Evolutionary conservation across 2,797 vertebrate species (phyloP).

Genomic region (Macropus fuliginosus): DNA sequence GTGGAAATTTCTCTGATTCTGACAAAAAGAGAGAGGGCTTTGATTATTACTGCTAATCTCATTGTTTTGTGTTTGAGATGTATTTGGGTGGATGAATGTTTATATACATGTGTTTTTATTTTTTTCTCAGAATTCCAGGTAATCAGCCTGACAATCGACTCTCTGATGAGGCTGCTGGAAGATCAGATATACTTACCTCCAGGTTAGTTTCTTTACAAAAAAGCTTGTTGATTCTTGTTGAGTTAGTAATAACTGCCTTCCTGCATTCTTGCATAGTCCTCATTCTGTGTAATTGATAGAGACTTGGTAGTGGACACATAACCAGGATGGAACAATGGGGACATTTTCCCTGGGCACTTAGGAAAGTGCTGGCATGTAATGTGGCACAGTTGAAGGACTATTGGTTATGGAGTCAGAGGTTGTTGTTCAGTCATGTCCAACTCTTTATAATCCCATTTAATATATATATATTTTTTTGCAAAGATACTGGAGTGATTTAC

Average conservation of each 20-base stretch:
- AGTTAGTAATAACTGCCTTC: neutral
- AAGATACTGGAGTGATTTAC: neutral
- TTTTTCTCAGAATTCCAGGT: slow-evolving; percentile 41
- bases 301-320: neutral
- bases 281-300: neutral
- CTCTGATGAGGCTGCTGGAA: neutral
- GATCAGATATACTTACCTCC: neutral
- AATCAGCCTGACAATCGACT: slow-evolving; percentile 1
- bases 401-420: neutral
- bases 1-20: slow-evolving; percentile 66
- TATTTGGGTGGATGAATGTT: neutral
- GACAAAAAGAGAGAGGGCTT: slow-evolving; percentile 46
- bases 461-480: neutral
- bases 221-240: neutral
- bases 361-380: neutral
- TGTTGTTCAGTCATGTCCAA: neutral
- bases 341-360: neutral
- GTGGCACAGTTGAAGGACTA: neutral
- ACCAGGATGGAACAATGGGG: neutral
- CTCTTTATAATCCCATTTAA: neutral
- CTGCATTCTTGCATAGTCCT: neutral
- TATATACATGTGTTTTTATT: neutral
- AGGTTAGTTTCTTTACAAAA: neutral
- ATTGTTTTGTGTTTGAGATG: slow-evolving; percentile 46
- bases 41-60: slow-evolving; percentile 65